These are phyloP conservation scores for Agelaius tricolor DNA, from an alignment of 2,113 vertebrate genomes.

Conservation along the genomic window DNA sequence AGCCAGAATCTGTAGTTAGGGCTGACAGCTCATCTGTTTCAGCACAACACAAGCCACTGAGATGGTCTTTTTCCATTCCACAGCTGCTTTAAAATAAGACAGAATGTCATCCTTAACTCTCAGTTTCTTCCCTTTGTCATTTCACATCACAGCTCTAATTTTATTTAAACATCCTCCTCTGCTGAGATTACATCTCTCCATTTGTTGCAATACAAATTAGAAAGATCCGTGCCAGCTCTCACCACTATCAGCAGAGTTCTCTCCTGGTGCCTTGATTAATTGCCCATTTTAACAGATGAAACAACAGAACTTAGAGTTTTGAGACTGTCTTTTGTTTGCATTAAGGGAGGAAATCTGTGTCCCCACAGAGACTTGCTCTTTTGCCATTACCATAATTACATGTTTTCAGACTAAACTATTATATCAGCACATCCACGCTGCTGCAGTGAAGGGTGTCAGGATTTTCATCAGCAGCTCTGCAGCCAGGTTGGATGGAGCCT, in stretches of 20 bases:
- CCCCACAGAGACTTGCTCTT: slow-evolving; percentile 18
- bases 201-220: slow-evolving; percentile 48
- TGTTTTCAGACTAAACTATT: slow-evolving; percentile 11
- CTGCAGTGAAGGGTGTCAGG: neutral
- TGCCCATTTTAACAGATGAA: slow-evolving; percentile 44
- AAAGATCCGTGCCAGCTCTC: slow-evolving; percentile 2
- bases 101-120: neutral
- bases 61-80: neutral
- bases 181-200: slow-evolving; percentile 24
- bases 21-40: slow-evolving; percentile 17
- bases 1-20: neutral
- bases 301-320: slow-evolving; percentile 33
- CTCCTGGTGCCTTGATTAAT: slow-evolving; percentile 11
- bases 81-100: neutral
- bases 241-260: neutral
- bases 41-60: neutral
- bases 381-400: slow-evolving; percentile 42
- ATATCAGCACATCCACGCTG: neutral
- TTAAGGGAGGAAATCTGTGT: slow-evolving; percentile 8
- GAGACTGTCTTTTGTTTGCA: slow-evolving; percentile 41
- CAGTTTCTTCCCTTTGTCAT: neutral
- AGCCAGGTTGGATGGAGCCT: neutral
- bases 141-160: slow-evolving; percentile 24
- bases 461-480: neutral
- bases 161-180: slow-evolving; percentile 33